A percentile compares a stretch with the other conserved stretches of the same genome.
phyloP scores from a whole-genome alignment of 2,888 invertebrate genomes.

The Napeogenes inachia region DNA sequence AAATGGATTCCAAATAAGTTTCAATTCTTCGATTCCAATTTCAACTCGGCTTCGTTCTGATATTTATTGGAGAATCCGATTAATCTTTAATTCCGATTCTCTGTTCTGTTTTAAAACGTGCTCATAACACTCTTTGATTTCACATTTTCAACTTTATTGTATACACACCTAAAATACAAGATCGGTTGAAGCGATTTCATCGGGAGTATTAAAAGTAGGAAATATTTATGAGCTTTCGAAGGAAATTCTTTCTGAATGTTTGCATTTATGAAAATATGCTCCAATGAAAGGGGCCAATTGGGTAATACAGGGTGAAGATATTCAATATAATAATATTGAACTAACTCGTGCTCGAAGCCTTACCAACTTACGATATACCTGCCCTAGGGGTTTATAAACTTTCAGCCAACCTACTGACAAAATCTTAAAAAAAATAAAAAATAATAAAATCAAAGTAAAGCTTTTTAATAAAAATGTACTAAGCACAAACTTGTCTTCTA shows the following conservation, averaged over 20 bases:
- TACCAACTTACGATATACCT: no score
- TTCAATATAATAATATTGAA: no score
- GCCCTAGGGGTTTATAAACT: no score
- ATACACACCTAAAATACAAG: constrained; percentile 34
- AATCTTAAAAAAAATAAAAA: no score
- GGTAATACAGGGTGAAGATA: constrained; percentile 41
- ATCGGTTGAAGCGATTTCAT: constrained; percentile 33
- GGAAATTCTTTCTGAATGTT: constrained; percentile 76
- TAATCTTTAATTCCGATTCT: constrained; percentile 71
- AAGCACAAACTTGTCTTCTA: no score
- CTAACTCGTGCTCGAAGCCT: no score
- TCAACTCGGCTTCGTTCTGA: constrained; percentile 66
- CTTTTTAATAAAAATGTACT: no score
- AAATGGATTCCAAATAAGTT: constrained; percentile 72
- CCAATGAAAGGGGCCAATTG: constrained; percentile 57
- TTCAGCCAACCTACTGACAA: no score
- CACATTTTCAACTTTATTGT: constrained; percentile 37
- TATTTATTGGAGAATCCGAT: constrained; percentile 73
- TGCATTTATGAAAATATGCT: constrained; percentile 78
- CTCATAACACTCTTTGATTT: constrained; percentile 50
- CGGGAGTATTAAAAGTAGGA: constrained; percentile 69
- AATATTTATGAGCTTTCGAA: constrained; percentile 77
- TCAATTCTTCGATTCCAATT: constrained; percentile 74
- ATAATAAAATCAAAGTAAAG: no score
- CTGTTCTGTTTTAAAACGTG: constrained; percentile 67